These are phyloP conservation scores for Hirudo medicinalis DNA, from an alignment of 1,140 invertebrate genomes.

Conservation along the genomic window DNA sequence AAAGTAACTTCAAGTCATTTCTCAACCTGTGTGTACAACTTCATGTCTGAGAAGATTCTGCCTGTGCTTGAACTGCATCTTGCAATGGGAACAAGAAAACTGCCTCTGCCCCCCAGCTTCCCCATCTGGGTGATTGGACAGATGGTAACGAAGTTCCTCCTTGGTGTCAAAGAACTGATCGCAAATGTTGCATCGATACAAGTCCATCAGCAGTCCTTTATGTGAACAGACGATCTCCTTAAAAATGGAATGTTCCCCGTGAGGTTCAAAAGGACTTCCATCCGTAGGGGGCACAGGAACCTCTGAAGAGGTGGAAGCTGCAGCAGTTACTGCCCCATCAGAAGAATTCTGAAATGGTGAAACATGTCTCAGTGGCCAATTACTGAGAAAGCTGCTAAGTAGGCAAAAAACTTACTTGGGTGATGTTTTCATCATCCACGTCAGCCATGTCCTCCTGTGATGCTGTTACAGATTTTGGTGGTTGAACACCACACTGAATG, in stretches of 20 bases:
- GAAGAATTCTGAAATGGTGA: neutral
- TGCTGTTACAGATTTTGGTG: neutral
- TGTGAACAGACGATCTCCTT: neutral
- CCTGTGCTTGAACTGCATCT: conserved; percentile 35
- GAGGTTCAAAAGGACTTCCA: neutral
- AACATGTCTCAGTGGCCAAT: neutral
- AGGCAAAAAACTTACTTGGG: neutral
- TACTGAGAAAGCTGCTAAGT: neutral
- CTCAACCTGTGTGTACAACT: conserved; percentile 28
- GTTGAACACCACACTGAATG: conserved; percentile 35
- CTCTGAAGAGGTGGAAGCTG: neutral
- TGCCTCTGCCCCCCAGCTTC: conserved; percentile 22
- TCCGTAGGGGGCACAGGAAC: too few species aligned
- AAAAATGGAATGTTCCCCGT: neutral
- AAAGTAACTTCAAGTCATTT: neutral
- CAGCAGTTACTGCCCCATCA: neutral
- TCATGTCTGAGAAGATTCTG: conserved; percentile 36
- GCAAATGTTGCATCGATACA: conserved; percentile 43
- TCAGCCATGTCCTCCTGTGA: neutral
- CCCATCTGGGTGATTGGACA: conserved; percentile 25
- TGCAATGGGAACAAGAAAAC: conserved; percentile 36
- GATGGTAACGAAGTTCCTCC: conserved; percentile 32
- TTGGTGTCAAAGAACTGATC: conserved; percentile 34
- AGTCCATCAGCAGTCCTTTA: conserved; percentile 24
- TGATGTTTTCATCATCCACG: conserved; percentile 1